Base-by-base conservation (phyloP, 2,113 vertebrate species). In the Cygnus atratus region DNA sequence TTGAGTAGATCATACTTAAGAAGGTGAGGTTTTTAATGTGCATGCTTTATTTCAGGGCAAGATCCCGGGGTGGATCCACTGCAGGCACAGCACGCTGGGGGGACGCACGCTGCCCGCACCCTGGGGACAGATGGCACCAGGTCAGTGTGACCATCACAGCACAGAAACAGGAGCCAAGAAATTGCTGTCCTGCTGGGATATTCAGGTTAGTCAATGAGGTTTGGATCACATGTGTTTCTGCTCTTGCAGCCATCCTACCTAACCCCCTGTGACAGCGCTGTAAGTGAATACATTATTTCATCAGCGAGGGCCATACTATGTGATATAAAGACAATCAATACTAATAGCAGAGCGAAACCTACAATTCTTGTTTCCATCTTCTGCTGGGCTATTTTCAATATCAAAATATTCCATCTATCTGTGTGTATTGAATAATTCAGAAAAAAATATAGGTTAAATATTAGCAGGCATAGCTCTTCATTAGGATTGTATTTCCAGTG, bases 1-100 rank as follows among this genome's bases (percentile, higher is more conserved):
- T 54, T 20, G 11, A 58, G 37, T 21, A 15, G 19, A 44, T 12
- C 13, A 10, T 2, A 13, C 15, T 44, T 39, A 11, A 35, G 33
- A 39, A 14, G 24, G 19, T 31, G 8, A 2, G 0, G 0, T 8
- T 21, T 11, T 61, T 16, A 15, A 19, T 33, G 4, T 6, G 26
- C 17, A 37, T 26, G 37, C 14, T 41, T 28, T 13, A 18, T 41
- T 39, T 29, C 25, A 10, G 61, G 26, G 3, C 25, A 41, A 17
- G 18, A 57, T 22, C 19, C 22, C 6, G 12, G 12, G 17, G 7
- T 31, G 21, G 21, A 21, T 29, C 22, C 5, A 5, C 16, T 52
- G 6, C 8, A 1, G 3, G 6, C 11, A 11, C 54, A 6, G 17
- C 24, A 59, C 10, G 28, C 11, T 3, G 26, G 8, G 15, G 9